A percentile compares a stretch with the other conserved stretches of the same genome.
phyloP scores from a whole-genome alignment of 2,113 vertebrate species.

The Hyperopisus bebe region DNA sequence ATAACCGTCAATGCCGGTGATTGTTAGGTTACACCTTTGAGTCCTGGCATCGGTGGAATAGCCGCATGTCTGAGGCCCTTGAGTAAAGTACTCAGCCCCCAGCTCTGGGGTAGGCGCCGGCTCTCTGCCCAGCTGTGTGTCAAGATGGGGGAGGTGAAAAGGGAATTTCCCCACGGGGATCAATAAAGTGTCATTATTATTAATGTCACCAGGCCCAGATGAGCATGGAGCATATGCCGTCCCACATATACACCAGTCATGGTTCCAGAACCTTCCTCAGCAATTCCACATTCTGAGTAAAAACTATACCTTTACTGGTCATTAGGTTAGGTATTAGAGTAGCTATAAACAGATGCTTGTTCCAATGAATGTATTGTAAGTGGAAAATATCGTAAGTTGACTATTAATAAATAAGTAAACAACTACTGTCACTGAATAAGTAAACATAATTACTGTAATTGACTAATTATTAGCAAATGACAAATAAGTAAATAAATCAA shows the following conservation, averaged over 20 bases:
- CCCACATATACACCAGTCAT: background rate
- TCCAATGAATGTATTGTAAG: background rate
- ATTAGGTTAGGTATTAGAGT: background rate
- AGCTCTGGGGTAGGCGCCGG: background rate
- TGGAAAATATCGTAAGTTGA: background rate
- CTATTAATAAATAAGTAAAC: background rate
- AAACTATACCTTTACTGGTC: background rate
- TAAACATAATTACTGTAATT: background rate
- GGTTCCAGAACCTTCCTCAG: background rate
- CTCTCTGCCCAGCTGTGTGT: no score
- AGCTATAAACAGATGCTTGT: background rate
- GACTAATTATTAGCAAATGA: background rate
- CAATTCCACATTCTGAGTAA: background rate
- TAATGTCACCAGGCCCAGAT: background rate
- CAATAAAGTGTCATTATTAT: background rate
- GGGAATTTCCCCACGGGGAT: background rate
- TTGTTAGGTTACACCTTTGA: no score
- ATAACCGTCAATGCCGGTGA: background rate
- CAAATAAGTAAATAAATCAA: no score
- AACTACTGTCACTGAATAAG: background rate
- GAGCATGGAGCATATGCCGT: background rate
- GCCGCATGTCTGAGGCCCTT: background rate
- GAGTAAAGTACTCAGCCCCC: background rate
- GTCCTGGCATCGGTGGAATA: background rate
- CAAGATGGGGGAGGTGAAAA: background rate